Evolutionary conservation across 2,797 vertebrate genomes (phyloP).

Genomic region (Chelmon rostratus): DNA sequence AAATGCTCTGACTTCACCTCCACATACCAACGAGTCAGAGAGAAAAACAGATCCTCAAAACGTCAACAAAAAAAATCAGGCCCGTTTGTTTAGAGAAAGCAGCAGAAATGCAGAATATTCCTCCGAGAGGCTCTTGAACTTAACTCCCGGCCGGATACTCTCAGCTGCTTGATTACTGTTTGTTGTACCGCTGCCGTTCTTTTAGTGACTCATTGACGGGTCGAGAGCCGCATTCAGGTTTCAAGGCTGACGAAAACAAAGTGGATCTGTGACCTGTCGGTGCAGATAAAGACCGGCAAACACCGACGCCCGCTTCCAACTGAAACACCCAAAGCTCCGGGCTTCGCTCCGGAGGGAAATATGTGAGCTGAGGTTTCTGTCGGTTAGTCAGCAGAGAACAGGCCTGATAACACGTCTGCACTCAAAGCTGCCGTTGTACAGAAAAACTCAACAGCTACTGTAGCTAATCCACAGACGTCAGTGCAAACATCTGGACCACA

Average conservation of each 20-base stretch:
- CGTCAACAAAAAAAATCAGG: background rate
- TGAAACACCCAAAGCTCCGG: no score
- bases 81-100: background rate
- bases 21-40: background rate
- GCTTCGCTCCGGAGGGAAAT: no score
- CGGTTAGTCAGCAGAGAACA: no score
- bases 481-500: no score
- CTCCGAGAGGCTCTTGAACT: background rate
- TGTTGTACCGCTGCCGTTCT: background rate
- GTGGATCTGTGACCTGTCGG: no score
- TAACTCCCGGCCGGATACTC: background rate
- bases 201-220: background rate
- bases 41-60: background rate
- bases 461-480: no score
- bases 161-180: constrained; percentile 17
- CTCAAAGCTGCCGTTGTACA: no score
- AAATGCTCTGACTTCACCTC: background rate
- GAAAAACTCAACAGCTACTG: no score
- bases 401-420: no score
- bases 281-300: background rate
- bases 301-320: background rate
- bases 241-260: background rate
- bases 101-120: background rate
- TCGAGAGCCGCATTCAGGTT: background rate
- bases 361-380: no score